Conservation (phyloP, 2,888 invertebrate species). For the Drosophila trichaetosa region DNA sequence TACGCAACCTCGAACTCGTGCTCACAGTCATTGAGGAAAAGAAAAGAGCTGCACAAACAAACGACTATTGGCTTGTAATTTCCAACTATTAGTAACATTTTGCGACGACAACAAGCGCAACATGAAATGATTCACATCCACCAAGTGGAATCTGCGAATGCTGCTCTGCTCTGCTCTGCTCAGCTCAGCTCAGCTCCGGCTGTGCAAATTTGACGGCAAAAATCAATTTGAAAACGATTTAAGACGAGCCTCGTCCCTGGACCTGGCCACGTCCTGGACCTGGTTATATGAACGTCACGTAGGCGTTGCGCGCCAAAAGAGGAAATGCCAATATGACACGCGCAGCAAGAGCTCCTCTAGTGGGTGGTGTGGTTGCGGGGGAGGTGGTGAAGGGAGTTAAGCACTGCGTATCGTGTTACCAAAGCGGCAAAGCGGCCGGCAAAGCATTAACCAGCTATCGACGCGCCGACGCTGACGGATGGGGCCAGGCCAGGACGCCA, state of each 20-base stretch:
- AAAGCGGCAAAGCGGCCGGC: conserved; percentile 38
- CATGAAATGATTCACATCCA: conserved; percentile 65
- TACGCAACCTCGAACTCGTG: conserved; percentile 10
- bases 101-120: conserved; percentile 73
- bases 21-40: conserved; percentile 24
- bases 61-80: conserved; percentile 77
- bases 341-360: conserved; percentile 56
- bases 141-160: conserved; percentile 13
- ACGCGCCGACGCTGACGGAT: conserved; percentile 75
- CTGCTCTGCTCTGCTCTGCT: neutral
- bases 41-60: conserved; percentile 39
- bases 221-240: conserved; percentile 81
- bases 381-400: neutral
- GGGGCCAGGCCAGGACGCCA: conserved; percentile 43
- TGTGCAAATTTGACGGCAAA: conserved; percentile 79
- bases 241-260: conserved; percentile 49
- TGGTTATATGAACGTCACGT: conserved; percentile 43
- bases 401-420: conserved; percentile 64
- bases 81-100: conserved; percentile 78
- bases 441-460: conserved; percentile 78
- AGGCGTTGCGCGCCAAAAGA: conserved; percentile 72
- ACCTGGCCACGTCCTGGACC: conserved; percentile 2
- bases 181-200: conserved; percentile 21
- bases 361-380: conserved; percentile 10
- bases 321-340: conserved; percentile 80